Base-by-base conservation (phyloP, 2,888 invertebrate species). In the Pristionchus fissidentatus region DNA sequence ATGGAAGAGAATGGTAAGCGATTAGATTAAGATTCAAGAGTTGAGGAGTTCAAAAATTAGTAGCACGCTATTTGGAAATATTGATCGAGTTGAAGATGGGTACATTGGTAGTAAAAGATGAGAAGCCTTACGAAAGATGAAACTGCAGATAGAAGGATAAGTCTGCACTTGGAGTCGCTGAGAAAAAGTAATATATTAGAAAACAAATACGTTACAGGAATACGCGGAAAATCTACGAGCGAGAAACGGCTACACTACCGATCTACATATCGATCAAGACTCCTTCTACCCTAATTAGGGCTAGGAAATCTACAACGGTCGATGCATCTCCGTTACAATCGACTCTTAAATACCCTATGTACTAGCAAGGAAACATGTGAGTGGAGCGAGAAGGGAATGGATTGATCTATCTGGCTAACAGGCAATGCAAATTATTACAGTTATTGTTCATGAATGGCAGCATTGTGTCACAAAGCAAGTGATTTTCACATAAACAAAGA, bases 351-450 rank as follows among this genome's bases (percentile, higher is more conserved):
- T 81, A 81, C 80, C 80, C 80, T 81, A 81, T 81, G 19, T 22
- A 81, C 80, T 81, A 81, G 57, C 55, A 79, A 57, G 29, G 8
- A 79, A 55, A 79, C 79, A 57, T 79, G 26, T 73, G 43, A 73
- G 13, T 2, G 43, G n/a, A 43, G 41, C n/a, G 38, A 43, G 26
- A 70, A 41, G 38, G n/a, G 41, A 26, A 32, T 70, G 22, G n/a
- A 70, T 41, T 70, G 1, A 35, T 70, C 70, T 70, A 70, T 26
- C 41, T 70, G 43, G 26, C 19, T 22, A 41, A n/a, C 8, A n/a
- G 70, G 70, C 43, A 70, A 70, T 35, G 35, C 35, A 22, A 32
- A 22, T 38, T 38, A 41, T 41, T 70, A 8, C 43, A 43, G 70
- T 41, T 70, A 19, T 13, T 26, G 22, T 35, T 66, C 19, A 70